Conservation (phyloP, 1,140 invertebrate species). For the Drosophila kanapiae region DNA sequence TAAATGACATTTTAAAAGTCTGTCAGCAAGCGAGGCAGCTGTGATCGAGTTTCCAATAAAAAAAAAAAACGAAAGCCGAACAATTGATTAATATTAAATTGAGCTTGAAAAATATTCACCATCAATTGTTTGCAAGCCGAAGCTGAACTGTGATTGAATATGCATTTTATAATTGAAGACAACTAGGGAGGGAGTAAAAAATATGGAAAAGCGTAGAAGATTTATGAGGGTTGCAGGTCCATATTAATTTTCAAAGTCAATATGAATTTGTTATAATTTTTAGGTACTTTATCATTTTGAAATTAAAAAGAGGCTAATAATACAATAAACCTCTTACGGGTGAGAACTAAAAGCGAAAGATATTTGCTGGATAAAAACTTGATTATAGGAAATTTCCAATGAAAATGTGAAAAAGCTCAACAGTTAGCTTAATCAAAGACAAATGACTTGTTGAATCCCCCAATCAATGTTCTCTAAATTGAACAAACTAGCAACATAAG, state of each 20-base stretch:
- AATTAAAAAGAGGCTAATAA: neutral
- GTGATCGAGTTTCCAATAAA: conserved; percentile 41
- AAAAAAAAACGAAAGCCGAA: conserved; percentile 34
- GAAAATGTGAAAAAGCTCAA: neutral
- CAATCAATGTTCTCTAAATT: conserved; percentile 20
- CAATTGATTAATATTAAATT: conserved; percentile 39
- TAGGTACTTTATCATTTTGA: neutral
- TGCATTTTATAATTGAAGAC: conserved; percentile 3
- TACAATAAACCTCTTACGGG: neutral
- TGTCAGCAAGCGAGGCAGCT: conserved; percentile 18
- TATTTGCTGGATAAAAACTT: neutral
- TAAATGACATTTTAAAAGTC: conserved; percentile 75
- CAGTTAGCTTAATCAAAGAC: neutral
- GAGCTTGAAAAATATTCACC: conserved; percentile 28
- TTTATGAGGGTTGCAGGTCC: neutral
- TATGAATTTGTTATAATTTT: neutral
- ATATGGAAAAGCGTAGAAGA: neutral
- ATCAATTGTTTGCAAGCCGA: conserved; percentile 24
- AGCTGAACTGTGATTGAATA: conserved; percentile 27
- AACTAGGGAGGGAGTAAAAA: neutral
- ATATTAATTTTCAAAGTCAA: neutral
- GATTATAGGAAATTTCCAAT: neutral
- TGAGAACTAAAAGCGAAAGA: neutral
- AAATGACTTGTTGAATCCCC: conserved; percentile 8
- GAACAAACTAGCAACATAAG: conserved; percentile 6